Evolutionary conservation across 2,797 vertebrate genomes (phyloP).

Genomic region (Lophius americanus): DNA sequence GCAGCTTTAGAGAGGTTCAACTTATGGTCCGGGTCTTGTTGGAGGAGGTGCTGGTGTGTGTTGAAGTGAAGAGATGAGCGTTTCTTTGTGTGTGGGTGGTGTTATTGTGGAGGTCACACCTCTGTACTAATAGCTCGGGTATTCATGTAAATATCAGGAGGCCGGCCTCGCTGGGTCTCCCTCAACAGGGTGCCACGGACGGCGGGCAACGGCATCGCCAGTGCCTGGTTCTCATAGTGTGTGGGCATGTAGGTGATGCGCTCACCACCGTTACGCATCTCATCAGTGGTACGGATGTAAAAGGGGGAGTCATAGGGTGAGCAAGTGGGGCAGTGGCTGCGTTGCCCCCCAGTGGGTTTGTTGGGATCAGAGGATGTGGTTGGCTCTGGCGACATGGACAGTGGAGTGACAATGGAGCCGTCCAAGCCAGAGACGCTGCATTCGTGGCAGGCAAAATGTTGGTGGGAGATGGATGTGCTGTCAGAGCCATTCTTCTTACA

Average conservation of each 20-base stretch:
- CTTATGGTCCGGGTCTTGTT: slow-evolving; percentile 21
- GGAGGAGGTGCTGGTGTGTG: slow-evolving; percentile 38
- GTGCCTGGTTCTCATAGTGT: slow-evolving; percentile 89
- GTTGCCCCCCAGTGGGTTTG: slow-evolving; percentile 72
- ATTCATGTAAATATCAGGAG: slow-evolving; percentile 86
- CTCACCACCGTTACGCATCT: slow-evolving; percentile 91
- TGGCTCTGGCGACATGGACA: slow-evolving; percentile 76
- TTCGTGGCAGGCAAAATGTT: slow-evolving; percentile 88
- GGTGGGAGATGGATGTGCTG: slow-evolving; percentile 81
- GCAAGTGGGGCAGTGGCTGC: slow-evolving; percentile 87
- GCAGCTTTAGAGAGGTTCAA: slow-evolving; percentile 19
- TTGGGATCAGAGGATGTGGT: slow-evolving; percentile 72
- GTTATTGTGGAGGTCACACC: slow-evolving; percentile 79
- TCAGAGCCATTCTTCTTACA: slow-evolving; percentile 93
- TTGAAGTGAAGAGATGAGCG: not conserved
- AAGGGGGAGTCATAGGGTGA: slow-evolving; percentile 90
- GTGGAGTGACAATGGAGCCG: slow-evolving; percentile 72
- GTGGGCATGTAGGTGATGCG: slow-evolving; percentile 86
- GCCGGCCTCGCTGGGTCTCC: slow-evolving; percentile 71
- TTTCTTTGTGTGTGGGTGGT: slow-evolving; percentile 6
- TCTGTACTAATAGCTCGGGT: slow-evolving; percentile 93
- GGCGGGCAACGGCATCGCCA: slow-evolving; percentile 83
- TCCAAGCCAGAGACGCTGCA: slow-evolving; percentile 87
- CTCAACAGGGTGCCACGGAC: slow-evolving; percentile 86
- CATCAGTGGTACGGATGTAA: slow-evolving; percentile 89